Conservation (phyloP, 2,888 invertebrate species). For the Scaptomyza cyrtandrae region DNA sequence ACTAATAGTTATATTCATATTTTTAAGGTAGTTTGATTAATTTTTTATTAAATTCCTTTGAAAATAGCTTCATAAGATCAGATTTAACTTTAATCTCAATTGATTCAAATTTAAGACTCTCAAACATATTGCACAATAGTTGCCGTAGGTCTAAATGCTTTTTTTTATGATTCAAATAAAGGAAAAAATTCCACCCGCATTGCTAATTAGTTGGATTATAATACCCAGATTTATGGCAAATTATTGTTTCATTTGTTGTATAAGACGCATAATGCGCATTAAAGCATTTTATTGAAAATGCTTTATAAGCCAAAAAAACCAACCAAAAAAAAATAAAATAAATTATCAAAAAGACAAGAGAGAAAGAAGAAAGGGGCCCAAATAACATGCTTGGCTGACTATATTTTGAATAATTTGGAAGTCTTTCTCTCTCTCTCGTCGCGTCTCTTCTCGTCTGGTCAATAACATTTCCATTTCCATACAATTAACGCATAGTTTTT, state of each 20-base stretch:
- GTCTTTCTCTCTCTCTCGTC: neutral
- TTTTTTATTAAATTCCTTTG: too few relatives aligned
- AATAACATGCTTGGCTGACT: slow-evolving; percentile 61
- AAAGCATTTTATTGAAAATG: slow-evolving; percentile 36
- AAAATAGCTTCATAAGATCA: too few relatives aligned
- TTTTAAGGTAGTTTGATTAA: too few relatives aligned
- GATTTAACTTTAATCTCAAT: neutral
- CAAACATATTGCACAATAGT: slow-evolving; percentile 7
- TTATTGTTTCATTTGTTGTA: slow-evolving; percentile 47
- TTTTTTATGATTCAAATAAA: slow-evolving; percentile 35
- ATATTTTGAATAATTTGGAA: slow-evolving; percentile 1
- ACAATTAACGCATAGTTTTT: slow-evolving; percentile 70
- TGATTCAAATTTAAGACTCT: neutral
- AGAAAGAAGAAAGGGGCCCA: slow-evolving; percentile 60
- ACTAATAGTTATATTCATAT: too few relatives aligned
- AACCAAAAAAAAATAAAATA: neutral
- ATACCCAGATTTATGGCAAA: slow-evolving; percentile 56
- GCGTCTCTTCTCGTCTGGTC: slow-evolving; percentile 27
- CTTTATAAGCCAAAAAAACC: slow-evolving; percentile 13
- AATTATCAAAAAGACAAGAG: slow-evolving; percentile 13
- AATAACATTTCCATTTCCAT: slow-evolving; percentile 75
- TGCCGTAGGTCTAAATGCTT: slow-evolving; percentile 27
- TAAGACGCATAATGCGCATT: slow-evolving; percentile 43
- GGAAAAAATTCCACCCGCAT: slow-evolving; percentile 61
- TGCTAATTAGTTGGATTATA: slow-evolving; percentile 55